Evolutionary conservation across 2,113 vertebrate species (phyloP), one percentile per base, ranked within the genome.

Genomic region (Psettodes erumei): DNA sequence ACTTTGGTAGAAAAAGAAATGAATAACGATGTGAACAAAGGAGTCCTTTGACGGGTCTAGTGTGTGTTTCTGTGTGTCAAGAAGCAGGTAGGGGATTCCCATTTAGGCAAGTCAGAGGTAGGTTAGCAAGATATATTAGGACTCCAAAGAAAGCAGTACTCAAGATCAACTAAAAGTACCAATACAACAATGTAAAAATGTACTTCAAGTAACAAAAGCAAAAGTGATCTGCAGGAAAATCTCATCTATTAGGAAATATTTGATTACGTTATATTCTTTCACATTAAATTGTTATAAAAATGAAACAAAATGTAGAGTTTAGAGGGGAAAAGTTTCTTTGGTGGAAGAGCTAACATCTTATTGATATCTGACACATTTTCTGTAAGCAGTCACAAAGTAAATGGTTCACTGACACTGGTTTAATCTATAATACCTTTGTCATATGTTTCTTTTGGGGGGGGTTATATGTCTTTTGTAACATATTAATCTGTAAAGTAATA

Each of bases 21-120:
- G 73, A 87, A 85, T 85, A 77, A 84, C 67, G 80, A 72, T 67
- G 75, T 30, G 58, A 86, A 91, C 88, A 93, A 92, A 88, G 88
- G 66, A 28, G 59, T 66, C 74, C 82, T 89, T 88, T 91, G 82
- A 90, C 82, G 77, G 72, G n/a, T 79, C 47, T 38, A 23, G 68
- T 71, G 65, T 77, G 76, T 70, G 69, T 76, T 61, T 72, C 42
- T 64, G 74, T 67, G 37, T 77, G 56, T 72, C 62, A 73, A 69
- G 73, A 54, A 62, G 77, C 43, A 80, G 47, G 56, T 58, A 66
- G 81, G 78, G 81, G 70, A 70, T 81, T 89, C 68, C 77, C 82
- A 60, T 71, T 82, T 75, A 75, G 77, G 19, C 71, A 68, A 76
- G 66, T 73, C 79, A 83, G 69, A 42, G 37, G 71, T 50, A 84